Evolutionary conservation across 2,113 vertebrate genomes (phyloP).

Genomic region (Cichladusa arquata): DNA sequence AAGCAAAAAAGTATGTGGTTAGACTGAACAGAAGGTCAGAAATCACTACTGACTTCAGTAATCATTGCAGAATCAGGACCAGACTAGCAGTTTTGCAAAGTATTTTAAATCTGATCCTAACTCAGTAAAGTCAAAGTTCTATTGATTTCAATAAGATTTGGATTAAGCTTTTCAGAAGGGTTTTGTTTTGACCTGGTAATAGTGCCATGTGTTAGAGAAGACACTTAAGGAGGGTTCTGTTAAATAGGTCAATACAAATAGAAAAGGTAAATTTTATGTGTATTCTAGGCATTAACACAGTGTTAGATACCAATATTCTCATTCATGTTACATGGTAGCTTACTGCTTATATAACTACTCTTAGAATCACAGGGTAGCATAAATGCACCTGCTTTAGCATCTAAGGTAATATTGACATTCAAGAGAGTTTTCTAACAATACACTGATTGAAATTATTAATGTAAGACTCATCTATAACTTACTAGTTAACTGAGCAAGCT

Average conservation of each 20-base stretch:
- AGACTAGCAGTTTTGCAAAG: background rate
- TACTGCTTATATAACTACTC: background rate
- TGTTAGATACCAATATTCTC: background rate
- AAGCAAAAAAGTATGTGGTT: background rate
- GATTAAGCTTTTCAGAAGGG: background rate
- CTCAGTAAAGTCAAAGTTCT: background rate
- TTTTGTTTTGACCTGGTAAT: background rate
- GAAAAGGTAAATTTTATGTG: background rate
- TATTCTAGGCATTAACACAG: background rate
- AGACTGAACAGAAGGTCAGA: background rate
- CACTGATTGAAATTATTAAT: background rate
- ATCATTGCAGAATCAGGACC: background rate
- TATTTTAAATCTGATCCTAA: background rate
- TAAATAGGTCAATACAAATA: background rate
- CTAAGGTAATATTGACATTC: background rate
- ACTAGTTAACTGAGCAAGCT: background rate
- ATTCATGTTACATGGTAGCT: background rate
- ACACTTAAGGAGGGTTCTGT: background rate
- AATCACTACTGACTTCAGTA: background rate
- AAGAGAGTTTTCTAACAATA: background rate
- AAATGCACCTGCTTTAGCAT: background rate
- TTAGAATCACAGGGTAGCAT: background rate
- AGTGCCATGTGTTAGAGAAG: background rate
- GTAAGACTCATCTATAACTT: background rate
- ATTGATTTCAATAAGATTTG: background rate